Conservation (phyloP, 2,888 invertebrate genomes). For the Papilio demoleus region DNA sequence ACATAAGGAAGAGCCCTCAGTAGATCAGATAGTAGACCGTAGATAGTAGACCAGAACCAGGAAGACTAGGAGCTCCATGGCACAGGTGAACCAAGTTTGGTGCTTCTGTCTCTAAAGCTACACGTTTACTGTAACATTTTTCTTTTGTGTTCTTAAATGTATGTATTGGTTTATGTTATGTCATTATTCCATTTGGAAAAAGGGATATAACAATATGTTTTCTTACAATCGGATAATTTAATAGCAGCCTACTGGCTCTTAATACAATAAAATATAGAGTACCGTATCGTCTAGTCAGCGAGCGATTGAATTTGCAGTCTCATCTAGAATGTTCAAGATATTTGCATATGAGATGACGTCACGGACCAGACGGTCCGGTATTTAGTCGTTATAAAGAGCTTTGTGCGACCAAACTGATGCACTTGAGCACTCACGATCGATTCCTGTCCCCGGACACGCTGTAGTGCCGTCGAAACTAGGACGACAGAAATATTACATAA, state of each 20-base stretch:
- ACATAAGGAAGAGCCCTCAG: too few species aligned
- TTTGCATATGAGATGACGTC: constrained; percentile 56
- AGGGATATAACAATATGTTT: too few species aligned
- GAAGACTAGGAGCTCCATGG: too few species aligned
- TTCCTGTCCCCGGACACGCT: constrained; percentile 39
- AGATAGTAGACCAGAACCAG: too few species aligned
- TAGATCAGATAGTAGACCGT: too few species aligned
- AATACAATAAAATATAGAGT: constrained; percentile 3
- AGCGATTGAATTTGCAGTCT: constrained; percentile 34
- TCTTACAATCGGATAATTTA: too few species aligned
- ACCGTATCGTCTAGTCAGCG: constrained; percentile 18
- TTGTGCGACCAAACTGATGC: constrained; percentile 41
- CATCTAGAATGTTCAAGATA: constrained; percentile 48
- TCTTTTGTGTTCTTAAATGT: too few species aligned
- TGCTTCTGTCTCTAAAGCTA: too few species aligned
- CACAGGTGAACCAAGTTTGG: too few species aligned
- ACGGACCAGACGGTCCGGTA: constrained; percentile 56
- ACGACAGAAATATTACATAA: constrained; percentile 42
- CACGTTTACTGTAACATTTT: too few species aligned
- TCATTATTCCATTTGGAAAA: too few species aligned
- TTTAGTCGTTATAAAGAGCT: constrained; percentile 48
- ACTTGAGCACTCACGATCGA: constrained; percentile 38
- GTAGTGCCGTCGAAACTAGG: constrained; percentile 38
- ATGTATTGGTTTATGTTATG: too few species aligned
- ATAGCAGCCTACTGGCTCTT: background rate